Evolutionary conservation across 2,888 invertebrate species (phyloP).

Genomic region (Cryptophagus acutangulus): DNA sequence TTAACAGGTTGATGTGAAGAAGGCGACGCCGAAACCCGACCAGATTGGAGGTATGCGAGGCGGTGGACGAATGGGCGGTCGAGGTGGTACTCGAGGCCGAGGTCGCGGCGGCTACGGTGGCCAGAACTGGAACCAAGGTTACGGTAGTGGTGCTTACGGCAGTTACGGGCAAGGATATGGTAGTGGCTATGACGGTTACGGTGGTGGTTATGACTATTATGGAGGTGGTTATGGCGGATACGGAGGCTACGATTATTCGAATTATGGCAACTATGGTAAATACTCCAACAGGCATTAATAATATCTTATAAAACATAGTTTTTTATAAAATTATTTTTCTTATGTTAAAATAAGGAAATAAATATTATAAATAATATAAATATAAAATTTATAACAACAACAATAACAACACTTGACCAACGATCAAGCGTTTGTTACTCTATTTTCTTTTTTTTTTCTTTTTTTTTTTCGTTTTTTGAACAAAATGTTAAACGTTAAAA

Average conservation of each 20-base stretch:
- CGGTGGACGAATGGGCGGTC: slow-evolving; percentile 52
- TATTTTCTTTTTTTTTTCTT: too few species aligned
- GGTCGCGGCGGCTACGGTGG: slow-evolving; percentile 63
- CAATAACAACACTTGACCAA: too few species aligned
- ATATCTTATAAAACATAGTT: slow-evolving; percentile 1
- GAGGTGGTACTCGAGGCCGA: slow-evolving; percentile 64
- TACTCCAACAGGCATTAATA: slow-evolving; percentile 47
- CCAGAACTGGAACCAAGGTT: slow-evolving; percentile 61
- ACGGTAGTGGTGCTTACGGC: slow-evolving; percentile 50
- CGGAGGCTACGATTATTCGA: slow-evolving; percentile 76
- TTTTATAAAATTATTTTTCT: too few species aligned
- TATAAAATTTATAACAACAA: too few species aligned
- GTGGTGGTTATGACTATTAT: slow-evolving; percentile 62
- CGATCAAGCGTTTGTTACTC: too few species aligned
- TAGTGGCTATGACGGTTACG: slow-evolving; percentile 64
- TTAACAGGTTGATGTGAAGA: slow-evolving; percentile 82
- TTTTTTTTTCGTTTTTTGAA: too few species aligned
- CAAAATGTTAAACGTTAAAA: too few species aligned
- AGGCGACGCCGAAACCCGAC: slow-evolving; percentile 88
- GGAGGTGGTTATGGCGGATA: slow-evolving; percentile 72
- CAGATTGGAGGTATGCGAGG: slow-evolving; percentile 55
- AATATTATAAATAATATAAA: too few species aligned
- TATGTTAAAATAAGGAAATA: too few species aligned
- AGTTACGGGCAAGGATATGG: slow-evolving; percentile 58
- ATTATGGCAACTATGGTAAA: slow-evolving; percentile 80